Evolutionary conservation across 2,113 vertebrate genomes (phyloP).

Genomic region (Indri indri): DNA sequence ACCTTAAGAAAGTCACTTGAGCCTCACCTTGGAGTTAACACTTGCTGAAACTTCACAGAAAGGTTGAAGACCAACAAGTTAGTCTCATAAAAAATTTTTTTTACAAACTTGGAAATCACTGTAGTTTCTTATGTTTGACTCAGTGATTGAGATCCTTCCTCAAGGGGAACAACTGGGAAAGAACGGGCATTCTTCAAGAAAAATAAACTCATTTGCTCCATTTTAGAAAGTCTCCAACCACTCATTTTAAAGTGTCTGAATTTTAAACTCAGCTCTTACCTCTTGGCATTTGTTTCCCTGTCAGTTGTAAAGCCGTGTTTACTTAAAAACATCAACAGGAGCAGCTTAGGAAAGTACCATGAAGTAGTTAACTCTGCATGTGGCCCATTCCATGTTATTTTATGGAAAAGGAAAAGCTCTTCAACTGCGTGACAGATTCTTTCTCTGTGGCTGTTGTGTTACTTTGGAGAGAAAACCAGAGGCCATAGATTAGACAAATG

Average conservation of each 20-base stretch:
- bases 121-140: conserved; percentile 54
- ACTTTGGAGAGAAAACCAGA: background rate
- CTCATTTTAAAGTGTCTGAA: background rate
- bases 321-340: background rate
- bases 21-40: conserved; percentile 22
- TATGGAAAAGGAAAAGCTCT: background rate
- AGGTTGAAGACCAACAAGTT: conserved; percentile 29
- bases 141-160: conserved; percentile 3
- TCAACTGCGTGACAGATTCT: background rate
- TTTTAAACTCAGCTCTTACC: conserved; percentile 2
- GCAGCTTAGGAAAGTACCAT: background rate
- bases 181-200: background rate
- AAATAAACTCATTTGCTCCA: background rate
- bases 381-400: background rate
- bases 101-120: conserved; percentile 63
- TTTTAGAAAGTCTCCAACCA: background rate
- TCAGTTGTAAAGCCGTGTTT: background rate
- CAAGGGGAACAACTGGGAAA: background rate
- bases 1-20: conserved; percentile 63
- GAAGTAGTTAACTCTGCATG: background rate
- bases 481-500: background rate
- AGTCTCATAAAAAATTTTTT: conserved; percentile 41
- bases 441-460: background rate
- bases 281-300: background rate
- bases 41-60: conserved; percentile 61